A percentile compares a stretch with the other conserved stretches of the same genome.
phyloP scores from a whole-genome alignment of 2,113 vertebrate genomes.

The Apteryx mantelli region DNA sequence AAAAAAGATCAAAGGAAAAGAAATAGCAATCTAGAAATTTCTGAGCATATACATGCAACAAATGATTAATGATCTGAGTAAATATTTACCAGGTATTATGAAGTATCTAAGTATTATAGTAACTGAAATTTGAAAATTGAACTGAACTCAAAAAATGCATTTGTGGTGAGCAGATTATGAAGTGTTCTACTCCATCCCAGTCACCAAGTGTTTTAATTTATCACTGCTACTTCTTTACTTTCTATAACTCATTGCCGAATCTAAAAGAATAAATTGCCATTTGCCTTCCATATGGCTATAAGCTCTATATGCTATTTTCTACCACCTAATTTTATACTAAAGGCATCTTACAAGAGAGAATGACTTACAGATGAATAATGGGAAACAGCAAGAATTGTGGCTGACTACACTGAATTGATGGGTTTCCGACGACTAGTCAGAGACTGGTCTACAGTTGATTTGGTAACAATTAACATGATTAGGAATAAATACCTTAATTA shows the following conservation, averaged over 20 bases:
- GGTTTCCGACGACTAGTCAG: constrained; percentile 3
- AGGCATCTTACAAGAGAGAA: background rate
- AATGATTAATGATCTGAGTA: constrained; percentile 50
- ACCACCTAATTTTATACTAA: background rate
- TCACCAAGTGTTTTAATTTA: background rate
- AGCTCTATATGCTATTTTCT: background rate
- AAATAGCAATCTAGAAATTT: constrained; percentile 70
- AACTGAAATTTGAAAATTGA: constrained; percentile 13
- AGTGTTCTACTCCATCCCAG: background rate
- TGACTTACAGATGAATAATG: background rate
- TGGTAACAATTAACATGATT: background rate
- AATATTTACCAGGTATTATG: background rate
- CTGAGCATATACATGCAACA: constrained; percentile 64
- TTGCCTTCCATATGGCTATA: background rate
- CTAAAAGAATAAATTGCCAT: background rate
- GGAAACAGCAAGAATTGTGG: background rate
- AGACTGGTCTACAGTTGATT: background rate
- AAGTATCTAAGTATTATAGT: constrained; percentile 7
- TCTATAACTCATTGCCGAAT: constrained; percentile 1
- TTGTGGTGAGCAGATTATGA: background rate
- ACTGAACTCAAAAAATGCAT: background rate
- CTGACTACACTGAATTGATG: background rate
- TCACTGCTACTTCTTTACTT: background rate
- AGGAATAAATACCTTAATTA: background rate
- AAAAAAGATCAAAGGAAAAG: constrained; percentile 67